phyloP scores from a whole-genome alignment of 2,888 invertebrate species.

The Phengaris arion region DNA sequence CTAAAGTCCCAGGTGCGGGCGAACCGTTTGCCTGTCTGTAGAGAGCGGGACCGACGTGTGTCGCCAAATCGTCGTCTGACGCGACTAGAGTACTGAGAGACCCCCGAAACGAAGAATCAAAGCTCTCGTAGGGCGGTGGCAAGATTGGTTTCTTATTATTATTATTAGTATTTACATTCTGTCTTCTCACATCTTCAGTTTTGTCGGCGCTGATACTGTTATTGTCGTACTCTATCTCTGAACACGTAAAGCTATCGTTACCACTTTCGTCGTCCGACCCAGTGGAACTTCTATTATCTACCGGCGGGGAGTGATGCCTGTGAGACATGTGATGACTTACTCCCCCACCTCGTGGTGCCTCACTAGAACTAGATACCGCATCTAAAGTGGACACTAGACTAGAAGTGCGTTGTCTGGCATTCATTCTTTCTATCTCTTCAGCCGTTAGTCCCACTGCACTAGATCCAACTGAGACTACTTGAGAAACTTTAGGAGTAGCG shows the following conservation, averaged over 20 bases:
- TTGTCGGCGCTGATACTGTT: conserved; percentile 91
- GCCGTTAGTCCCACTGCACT: conserved; percentile 91
- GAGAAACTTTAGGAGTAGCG: conserved; percentile 84
- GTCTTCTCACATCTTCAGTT: conserved; percentile 81
- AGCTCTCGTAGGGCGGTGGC: conserved; percentile 91
- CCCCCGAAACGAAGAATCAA: conserved; percentile 96
- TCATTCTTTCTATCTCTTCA: conserved; percentile 94
- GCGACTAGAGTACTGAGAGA: conserved; percentile 96
- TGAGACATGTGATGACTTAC: conserved; percentile 85
- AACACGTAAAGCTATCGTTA: conserved; percentile 98
- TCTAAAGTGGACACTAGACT: conserved; percentile 95
- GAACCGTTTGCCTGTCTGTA: conserved; percentile 90
- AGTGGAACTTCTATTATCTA: conserved; percentile 87
- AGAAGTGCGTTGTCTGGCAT: conserved; percentile 91
- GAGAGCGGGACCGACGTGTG: conserved; percentile 87
- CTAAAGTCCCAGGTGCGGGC: conserved; percentile 88
- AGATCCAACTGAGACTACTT: conserved; percentile 82
- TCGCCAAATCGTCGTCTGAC: conserved; percentile 93
- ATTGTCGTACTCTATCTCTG: conserved; percentile 98
- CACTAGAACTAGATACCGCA: conserved; percentile 94
- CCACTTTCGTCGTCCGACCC: conserved; percentile 93
- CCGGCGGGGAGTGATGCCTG: conserved; percentile 85
- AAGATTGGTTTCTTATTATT: conserved; percentile 83
- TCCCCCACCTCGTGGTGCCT: conserved; percentile 85
- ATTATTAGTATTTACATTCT: conserved; percentile 74